Conservation (phyloP, 1,140 invertebrate genomes). For the Lordiphosa clarofinis region DNA sequence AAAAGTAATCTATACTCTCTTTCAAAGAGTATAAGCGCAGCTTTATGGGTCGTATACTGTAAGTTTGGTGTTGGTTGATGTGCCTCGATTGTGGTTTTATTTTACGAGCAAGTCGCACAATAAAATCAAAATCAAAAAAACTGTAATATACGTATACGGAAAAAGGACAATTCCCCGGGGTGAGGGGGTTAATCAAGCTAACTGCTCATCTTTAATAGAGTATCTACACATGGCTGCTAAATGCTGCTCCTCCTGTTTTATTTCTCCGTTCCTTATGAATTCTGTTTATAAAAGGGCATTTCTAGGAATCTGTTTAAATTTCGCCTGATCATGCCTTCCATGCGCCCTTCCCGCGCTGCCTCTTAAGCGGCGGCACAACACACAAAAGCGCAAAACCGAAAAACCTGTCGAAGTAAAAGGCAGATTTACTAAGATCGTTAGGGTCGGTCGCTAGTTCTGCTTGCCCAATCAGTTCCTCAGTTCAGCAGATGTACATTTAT, state of each 20-base stretch:
- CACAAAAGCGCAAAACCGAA: constrained; percentile 11
- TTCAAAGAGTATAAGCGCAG: too few relatives aligned
- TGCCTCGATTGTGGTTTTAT: constrained; percentile 20
- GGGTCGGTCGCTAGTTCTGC: constrained; percentile 13
- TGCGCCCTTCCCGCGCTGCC: not conserved
- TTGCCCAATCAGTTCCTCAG: not conserved
- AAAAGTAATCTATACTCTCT: too few relatives aligned
- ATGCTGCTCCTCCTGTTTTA: not conserved
- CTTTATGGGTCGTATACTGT: too few relatives aligned
- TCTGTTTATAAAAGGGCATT: constrained; percentile 20
- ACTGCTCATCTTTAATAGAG: too few relatives aligned
- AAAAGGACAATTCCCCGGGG: too few relatives aligned
- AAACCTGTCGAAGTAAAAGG: constrained; percentile 30
- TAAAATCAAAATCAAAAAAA: constrained; percentile 1
- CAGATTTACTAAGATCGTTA: constrained; percentile 36
- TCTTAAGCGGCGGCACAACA: constrained; percentile 18
- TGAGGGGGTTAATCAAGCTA: too few relatives aligned
- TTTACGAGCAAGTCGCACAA: constrained; percentile 11
- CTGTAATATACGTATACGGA: too few relatives aligned
- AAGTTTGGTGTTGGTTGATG: constrained; percentile 1
- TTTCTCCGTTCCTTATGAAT: constrained; percentile 6
- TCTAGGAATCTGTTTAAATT: constrained; percentile 67
- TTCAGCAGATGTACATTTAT: too few relatives aligned
- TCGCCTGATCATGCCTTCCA: constrained; percentile 53
- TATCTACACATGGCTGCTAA: too few relatives aligned